Evolutionary conservation across 2,888 invertebrate genomes (phyloP), one percentile per base, ranked within the genome.

Genomic region (Halictus quadricinctus): DNA sequence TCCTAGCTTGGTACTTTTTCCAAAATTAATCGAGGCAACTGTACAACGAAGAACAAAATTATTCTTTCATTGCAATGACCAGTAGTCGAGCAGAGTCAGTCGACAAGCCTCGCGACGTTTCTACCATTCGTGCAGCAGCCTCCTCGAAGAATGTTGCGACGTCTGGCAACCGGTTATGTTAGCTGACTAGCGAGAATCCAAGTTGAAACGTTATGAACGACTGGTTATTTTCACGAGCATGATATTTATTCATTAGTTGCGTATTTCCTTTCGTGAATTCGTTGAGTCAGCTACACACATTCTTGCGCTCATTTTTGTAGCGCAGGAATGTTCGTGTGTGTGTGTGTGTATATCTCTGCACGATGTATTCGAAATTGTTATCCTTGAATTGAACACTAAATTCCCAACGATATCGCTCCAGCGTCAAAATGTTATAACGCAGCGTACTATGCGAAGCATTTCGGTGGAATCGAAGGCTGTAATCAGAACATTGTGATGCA

Each of bases 91-190:
- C 64, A 7, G n/a, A n/a, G n/a, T n/a, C n/a, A n/a, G n/a, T 8
- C 21, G 54, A 21, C 54, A 54, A 21, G 21, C 18, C 54, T 29
- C 60, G 29, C 13, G 64, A 25, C 29, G 64, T 64, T 29, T 64
- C 5, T 64, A 29, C 29, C 29, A 29, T 29, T 64, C 29, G 64
- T 29, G 15, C 13, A 64, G 29, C 64, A 29, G 15, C 25, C 64
- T 29, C 64, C 15, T 64, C 64, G 64, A 64, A 64, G 64, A 64
- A 64, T 64, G 29, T 64, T 64, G 29, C 64, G 15, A 64, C 29
- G 64, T 15, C 29, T 15, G 29, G 15, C 64, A 64, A 64, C 64
- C 64, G 64, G 64, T 64, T 64, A 15, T 25, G 64, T 29, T 64
- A 13, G 15, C 64, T n/a, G 29, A 64, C 15, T 2, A 13, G 2